Evolutionary conservation across 2,797 vertebrate species (phyloP), one percentile per base, ranked within the genome.

Genomic region (Sebastes wilsoni): DNA sequence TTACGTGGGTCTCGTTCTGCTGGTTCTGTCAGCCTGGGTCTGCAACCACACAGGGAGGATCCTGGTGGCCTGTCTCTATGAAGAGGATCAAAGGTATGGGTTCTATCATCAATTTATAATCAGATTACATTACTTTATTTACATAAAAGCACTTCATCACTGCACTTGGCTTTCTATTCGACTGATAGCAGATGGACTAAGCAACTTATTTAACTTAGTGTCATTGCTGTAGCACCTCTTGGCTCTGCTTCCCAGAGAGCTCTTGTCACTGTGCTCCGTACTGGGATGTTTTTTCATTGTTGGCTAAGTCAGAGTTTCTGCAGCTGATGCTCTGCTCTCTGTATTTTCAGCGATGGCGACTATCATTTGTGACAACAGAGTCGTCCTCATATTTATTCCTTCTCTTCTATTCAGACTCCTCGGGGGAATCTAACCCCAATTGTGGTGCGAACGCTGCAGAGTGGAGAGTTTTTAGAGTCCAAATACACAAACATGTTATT

Each of bases 31-130:
- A 16, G 94, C 96, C 20, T 93, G 89, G 56, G 87, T 96, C 62
- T 96, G 96, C 80, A 96, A 94, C 93, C 95, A 97, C 93, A 97
- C 95, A 0, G 97, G 95, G 22, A 95, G 94, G 87, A 96, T 96
- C 78, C 92, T 96, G 83, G 93, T 96, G 18, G 68, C 90, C 83
- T 96, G 95, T 71, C 89, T 97, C 8, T 96, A 96, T 61, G 95
- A 96, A 86, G 95, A 97, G 68, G 91, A 95, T 28, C 93, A 95
- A 20, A 87, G 92, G 93, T 93, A n/a, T 71, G 70, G 18, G 16
- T 52, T 58, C 22, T 42, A 0, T 30, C 27, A 8, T 62, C 11
- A 25, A 9, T 20, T 49, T 14, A 46, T 30, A 60, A 58, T 30
- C 28, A 55, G 23, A 34, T 74, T 54, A 5, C 10, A 49, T 75